Evolutionary conservation across 1,140 invertebrate species (phyloP), one percentile per base, ranked within the genome.

Genomic region (Rhopalosiphum padi): DNA sequence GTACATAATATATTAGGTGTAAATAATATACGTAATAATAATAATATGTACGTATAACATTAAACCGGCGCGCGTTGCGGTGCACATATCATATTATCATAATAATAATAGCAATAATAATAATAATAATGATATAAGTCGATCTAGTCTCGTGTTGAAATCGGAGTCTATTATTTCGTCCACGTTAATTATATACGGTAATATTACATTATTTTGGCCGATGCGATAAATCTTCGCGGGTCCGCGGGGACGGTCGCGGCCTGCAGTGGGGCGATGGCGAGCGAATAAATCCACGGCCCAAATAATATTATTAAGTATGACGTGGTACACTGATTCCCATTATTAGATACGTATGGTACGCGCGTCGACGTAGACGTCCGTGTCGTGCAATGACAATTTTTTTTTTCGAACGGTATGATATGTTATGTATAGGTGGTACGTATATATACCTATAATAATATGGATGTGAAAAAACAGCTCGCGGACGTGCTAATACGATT

Each of bases 1-100:
- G 83, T 85, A 85, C 83, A 41, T 41, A 25, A 41, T 85, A 85
- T 41, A 85, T 77, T 77, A 77, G 60, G 60, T n/a, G 60, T 77
- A 51, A 51, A 77, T 77, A 53, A 53, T 53, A 53, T 18, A 41
- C 41, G 41, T 41, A 53, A 53, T 53, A 18, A 68, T 68, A 68
- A 9, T 51, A 51, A 51, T 51, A n/a, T 77, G n/a, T 77, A 77
- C 25, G 15, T 21, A 35, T n/a, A 18, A 15, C 23, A 77, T 35
- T 68, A 77, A 18, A 77, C 30, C n/a, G n/a, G 60, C 30, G 41
- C 1, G 30, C 30, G 30, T 68, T n/a, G 60, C 60, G 60, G 30
- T 77, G 60, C 60, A 15, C 18, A 77, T 77, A 77, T 77, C 30
- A 77, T 35, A 77, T 18, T 77, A n/a, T 77, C 2, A 77, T 77